Percentiles rank a stretch among this genome's conserved stretches.
phyloP scores from a whole-genome alignment of 2,888 invertebrate species.

The Tiphia femorata region DNA sequence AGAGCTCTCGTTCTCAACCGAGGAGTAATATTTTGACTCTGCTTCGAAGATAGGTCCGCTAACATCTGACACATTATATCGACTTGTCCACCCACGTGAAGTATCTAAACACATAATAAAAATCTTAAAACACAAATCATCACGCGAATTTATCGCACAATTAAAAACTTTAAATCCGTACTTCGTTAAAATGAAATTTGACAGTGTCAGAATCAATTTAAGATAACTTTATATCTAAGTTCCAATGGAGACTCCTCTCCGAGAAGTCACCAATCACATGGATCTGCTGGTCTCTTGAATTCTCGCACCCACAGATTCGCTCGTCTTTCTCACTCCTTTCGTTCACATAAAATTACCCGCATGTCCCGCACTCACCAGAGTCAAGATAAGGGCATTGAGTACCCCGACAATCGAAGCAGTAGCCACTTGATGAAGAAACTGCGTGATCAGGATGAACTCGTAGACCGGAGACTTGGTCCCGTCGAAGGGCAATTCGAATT shows the following conservation, averaged over 20 bases:
- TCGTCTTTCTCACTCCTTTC: too few relatives aligned
- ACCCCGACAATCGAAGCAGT: slow-evolving; percentile 10
- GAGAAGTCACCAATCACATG: too few relatives aligned
- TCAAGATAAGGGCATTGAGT: slow-evolving; percentile 27
- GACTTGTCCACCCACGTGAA: slow-evolving; percentile 32
- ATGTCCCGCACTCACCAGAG: slow-evolving; percentile 35
- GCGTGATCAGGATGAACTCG: slow-evolving; percentile 14
- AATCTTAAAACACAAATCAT: background rate
- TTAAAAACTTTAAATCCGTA: too few relatives aligned
- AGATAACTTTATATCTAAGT: too few relatives aligned
- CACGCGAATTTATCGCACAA: background rate
- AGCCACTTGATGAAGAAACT: slow-evolving; percentile 22
- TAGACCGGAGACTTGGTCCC: slow-evolving; percentile 18
- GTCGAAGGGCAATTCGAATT: slow-evolving; percentile 34
- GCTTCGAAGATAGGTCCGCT: slow-evolving; percentile 2
- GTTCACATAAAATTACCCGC: background rate
- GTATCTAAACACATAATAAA: background rate
- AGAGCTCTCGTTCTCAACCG: slow-evolving; percentile 16
- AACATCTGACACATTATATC: slow-evolving; percentile 32
- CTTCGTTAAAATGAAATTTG: background rate
- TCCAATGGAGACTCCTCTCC: too few relatives aligned
- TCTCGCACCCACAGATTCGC: too few relatives aligned
- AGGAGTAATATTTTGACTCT: background rate
- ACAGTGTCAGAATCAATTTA: too few relatives aligned
- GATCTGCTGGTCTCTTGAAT: too few relatives aligned